Base-by-base conservation (phyloP, 2,797 vertebrate species). In the Poecilia gillii region DNA sequence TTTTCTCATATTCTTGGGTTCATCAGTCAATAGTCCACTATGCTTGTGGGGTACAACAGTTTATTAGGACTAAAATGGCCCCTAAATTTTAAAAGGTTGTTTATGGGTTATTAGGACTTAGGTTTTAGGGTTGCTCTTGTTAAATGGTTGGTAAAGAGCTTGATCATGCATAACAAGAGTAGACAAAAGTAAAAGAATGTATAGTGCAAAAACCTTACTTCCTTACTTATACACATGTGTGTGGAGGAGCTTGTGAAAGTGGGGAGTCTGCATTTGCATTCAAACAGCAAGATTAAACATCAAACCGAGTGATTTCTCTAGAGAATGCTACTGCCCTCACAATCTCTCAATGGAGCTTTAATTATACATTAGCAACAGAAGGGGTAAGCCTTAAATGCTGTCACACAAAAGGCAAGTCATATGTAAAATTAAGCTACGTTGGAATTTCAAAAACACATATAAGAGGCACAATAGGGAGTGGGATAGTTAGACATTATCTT, bases 301-400 rank as follows among this genome's bases (percentile, higher is more conserved):
- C 78, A 85, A 89, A 78, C 90, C 90, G 93, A 93, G 93, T 94
- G 89, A 94, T 94, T 92, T 95, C 93, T 93, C 93, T 80, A 78
- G 93, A 89, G 90, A 86, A 75, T 78, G 77, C 75, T 83, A 84
- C 86, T 90, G 89, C 93, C 90, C 90, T 83, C 87, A 90, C 90
- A 92, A 92, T 93, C 81, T 91, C 25, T 84, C 94, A 94, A 94
- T 84, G 92, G 89, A 95, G 95, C 85, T 85, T 93, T 94, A 94
- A 93, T 93, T 94, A 94, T 94, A 91, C 90, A 92, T 92, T 83
- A 87, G 90, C 83, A 89, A 89, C 90, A 94, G 89, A 91, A 91
- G 89, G 94, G 88, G 89, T 90, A 89, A 91, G 89, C 87, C 88
- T 92, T 93, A 87, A 92, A 82, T 87, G 83, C 84, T 90, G 82